A percentile compares a stretch with the other conserved stretches of the same genome.
These are phyloP conservation scores for Athripsodes cinereus DNA, from an alignment of 2,888 invertebrate genomes.

Conservation along the genomic window DNA sequence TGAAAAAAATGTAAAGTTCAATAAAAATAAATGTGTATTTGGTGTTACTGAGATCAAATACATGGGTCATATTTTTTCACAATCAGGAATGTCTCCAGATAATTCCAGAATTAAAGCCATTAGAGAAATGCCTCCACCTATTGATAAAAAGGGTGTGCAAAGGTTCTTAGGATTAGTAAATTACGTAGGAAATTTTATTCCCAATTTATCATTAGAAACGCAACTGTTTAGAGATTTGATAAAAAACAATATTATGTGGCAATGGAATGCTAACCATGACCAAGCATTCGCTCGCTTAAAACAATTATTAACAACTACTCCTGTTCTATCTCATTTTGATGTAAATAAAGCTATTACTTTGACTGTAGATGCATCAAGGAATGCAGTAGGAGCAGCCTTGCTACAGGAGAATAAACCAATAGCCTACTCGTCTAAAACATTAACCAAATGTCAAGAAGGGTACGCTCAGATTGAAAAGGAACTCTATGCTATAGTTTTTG, in stretches of 20 bases:
- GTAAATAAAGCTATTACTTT: conserved; percentile 18
- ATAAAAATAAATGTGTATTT: conserved; percentile 22
- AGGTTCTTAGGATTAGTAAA: conserved; percentile 25
- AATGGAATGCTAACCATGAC: conserved; percentile 23
- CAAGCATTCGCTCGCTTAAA: conserved; percentile 25
- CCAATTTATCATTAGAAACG: conserved; percentile 21
- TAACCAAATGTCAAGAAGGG: too few relatives aligned
- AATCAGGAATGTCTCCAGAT: conserved; percentile 22
- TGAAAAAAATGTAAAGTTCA: conserved; percentile 11
- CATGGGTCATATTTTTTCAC: conserved; percentile 28
- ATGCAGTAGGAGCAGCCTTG: conserved; percentile 29
- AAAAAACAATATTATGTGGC: conserved; percentile 20
- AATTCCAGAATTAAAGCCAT: conserved; percentile 18
- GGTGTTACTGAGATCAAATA: conserved; percentile 22
- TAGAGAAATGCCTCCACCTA: conserved; percentile 7
- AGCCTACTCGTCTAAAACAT: conserved; percentile 29
- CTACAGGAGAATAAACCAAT: conserved; percentile 29
- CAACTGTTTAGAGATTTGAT: conserved; percentile 23
- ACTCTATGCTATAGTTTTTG: too few relatives aligned
- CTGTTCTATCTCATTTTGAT: conserved; percentile 23
- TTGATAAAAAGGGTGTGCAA: conserved; percentile 16
- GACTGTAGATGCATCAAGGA: conserved; percentile 30
- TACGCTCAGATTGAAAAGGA: too few relatives aligned
- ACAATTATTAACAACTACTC: conserved; percentile 15
- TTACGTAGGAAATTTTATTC: conserved; percentile 27